A percentile compares a stretch with the other conserved stretches of the same genome.
These are phyloP conservation scores for Mizuhopecten yessoensis DNA, from an alignment of 1,140 invertebrate genomes.

Conservation along the genomic window DNA sequence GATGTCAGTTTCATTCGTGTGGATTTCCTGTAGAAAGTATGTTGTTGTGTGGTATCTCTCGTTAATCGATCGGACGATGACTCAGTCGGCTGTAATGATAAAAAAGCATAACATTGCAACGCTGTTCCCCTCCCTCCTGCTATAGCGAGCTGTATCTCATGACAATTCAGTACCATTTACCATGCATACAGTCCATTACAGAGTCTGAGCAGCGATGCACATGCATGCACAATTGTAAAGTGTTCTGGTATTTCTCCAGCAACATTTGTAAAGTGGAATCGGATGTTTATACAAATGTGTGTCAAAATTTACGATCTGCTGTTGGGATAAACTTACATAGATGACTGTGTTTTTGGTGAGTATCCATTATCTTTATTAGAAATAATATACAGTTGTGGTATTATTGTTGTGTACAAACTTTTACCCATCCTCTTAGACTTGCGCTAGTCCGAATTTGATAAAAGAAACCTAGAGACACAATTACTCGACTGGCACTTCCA, in stretches of 20 bases:
- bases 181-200: background rate
- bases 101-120: background rate
- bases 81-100: background rate
- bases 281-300: background rate
- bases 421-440: background rate
- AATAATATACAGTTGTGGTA: too few relatives aligned
- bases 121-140: too few relatives aligned
- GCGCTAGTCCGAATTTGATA: too few relatives aligned
- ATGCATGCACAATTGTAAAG: background rate
- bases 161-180: background rate
- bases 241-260: background rate
- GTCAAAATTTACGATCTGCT: background rate
- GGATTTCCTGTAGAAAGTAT: too few relatives aligned
- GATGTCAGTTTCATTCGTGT: background rate
- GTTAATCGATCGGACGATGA: conserved; percentile 9
- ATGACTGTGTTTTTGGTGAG: background rate
- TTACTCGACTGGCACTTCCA: too few relatives aligned
- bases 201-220: background rate
- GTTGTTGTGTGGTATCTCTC: background rate
- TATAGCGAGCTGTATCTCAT: background rate
- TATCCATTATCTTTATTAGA: background rate
- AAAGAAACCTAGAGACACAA: too few relatives aligned
- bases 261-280: too few relatives aligned
- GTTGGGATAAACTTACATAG: background rate
- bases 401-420: background rate